phyloP scores from a whole-genome alignment of 2,888 invertebrate genomes.

The Chrysodeixis includens region DNA sequence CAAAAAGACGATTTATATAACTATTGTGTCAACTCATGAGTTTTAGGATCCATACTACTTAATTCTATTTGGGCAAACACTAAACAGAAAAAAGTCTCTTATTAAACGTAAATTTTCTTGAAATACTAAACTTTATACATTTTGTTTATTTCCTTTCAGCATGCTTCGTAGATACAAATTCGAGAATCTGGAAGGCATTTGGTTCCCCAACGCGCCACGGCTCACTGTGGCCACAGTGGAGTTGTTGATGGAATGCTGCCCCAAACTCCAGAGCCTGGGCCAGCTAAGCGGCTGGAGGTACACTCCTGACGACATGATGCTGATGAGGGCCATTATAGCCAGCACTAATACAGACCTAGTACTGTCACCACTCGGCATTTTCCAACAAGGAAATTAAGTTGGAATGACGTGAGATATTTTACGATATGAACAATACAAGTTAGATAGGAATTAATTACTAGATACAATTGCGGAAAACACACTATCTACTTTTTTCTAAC shows the following conservation, averaged over 20 bases:
- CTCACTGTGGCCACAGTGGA: conserved; percentile 91
- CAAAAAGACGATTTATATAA: too few species aligned
- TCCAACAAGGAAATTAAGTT: conserved; percentile 77
- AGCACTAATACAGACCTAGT: conserved; percentile 91
- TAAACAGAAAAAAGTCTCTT: too few species aligned
- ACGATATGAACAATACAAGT: neutral
- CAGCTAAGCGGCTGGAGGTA: conserved; percentile 92
- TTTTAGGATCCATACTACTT: too few species aligned
- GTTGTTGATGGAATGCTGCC: conserved; percentile 91
- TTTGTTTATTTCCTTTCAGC: conserved; percentile 81
- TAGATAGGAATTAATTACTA: neutral
- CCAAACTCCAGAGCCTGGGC: conserved; percentile 91
- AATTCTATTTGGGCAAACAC: too few species aligned
- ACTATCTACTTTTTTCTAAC: too few species aligned
- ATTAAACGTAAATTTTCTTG: neutral
- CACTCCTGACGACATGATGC: conserved; percentile 91
- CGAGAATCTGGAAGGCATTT: conserved; percentile 90
- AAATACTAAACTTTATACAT: neutral
- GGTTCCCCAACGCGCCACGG: conserved; percentile 92
- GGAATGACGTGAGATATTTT: neutral
- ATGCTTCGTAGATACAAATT: conserved; percentile 91
- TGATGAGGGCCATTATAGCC: conserved; percentile 90
- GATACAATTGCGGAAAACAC: neutral
- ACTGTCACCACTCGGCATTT: conserved; percentile 90
- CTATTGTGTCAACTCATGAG: too few species aligned